Percentiles rank a stretch among this genome's conserved stretches.
These are phyloP conservation scores for Stichopus horrens DNA, from an alignment of 53 echinoderm and acorn worm genomes.

Conservation along the genomic window DNA sequence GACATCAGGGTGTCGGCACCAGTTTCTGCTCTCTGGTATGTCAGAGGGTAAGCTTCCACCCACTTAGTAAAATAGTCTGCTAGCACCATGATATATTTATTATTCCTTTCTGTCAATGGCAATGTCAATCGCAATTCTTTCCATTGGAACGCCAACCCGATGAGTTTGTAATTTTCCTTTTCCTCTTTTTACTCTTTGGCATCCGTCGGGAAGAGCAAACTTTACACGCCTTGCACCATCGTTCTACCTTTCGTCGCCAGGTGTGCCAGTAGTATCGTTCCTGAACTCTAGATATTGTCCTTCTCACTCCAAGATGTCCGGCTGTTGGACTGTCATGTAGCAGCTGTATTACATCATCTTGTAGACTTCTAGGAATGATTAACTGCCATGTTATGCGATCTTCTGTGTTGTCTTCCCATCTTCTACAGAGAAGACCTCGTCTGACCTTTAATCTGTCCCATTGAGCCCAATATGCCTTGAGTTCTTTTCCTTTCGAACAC, in stretches of 20 bases:
- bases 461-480: neutral
- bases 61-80: slow-evolving; percentile 59
- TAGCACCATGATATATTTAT: slow-evolving; percentile 44
- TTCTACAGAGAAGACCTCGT: too few species aligned
- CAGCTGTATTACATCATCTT: slow-evolving; percentile 1
- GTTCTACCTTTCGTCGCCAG: slow-evolving; percentile 28
- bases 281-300: slow-evolving; percentile 3
- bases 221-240: neutral
- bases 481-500: neutral
- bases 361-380: neutral
- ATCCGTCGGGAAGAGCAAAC: neutral
- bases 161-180: neutral
- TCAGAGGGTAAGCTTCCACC: slow-evolving; percentile 42
- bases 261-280: slow-evolving; percentile 9
- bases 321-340: slow-evolving; percentile 24
- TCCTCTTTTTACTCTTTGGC: neutral
- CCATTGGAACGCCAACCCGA: neutral
- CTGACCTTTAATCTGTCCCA: neutral
- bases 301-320: slow-evolving; percentile 11
- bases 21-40: slow-evolving; percentile 52
- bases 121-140: slow-evolving; percentile 37
- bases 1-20: slow-evolving; percentile 49
- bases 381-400: neutral
- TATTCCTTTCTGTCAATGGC: slow-evolving; percentile 35
- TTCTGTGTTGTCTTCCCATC: slow-evolving; percentile 2